A percentile compares a stretch with the other conserved stretches of the same genome.
Evolutionary conservation across 2,113 vertebrate species (phyloP).

Genomic region (Theropithecus gelada): DNA sequence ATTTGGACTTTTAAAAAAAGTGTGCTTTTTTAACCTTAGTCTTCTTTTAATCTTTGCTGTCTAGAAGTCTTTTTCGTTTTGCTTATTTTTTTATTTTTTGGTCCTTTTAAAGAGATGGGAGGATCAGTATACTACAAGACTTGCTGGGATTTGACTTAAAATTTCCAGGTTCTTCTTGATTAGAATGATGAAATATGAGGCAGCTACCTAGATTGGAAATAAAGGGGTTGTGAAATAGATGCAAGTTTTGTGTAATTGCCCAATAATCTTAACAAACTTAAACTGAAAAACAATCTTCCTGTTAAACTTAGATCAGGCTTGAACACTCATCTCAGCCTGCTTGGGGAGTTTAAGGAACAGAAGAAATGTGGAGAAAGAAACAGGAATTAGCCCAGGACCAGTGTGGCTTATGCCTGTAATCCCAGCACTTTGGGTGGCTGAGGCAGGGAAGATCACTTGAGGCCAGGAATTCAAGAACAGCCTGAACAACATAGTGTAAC

Average conservation of each 20-base stretch:
- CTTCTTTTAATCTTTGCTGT: background rate
- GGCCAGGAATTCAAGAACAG: too few relatives aligned
- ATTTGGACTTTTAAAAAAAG: background rate
- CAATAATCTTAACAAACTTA: background rate
- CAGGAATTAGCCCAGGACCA: too few relatives aligned
- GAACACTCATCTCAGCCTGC: background rate
- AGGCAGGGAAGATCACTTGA: too few relatives aligned
- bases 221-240: background rate
- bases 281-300: constrained; percentile 14
- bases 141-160: background rate
- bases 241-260: background rate
- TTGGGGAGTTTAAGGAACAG: background rate
- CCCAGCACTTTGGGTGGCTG: too few relatives aligned
- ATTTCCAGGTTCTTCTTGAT: background rate
- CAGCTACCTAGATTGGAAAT: background rate
- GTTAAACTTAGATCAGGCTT: background rate
- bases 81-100: background rate
- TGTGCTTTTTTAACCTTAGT: background rate
- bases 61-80: constrained; percentile 8
- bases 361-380: background rate
- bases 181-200: background rate
- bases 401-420: too few relatives aligned
- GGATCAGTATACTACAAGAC: background rate
- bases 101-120: background rate
- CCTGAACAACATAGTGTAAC: too few relatives aligned